Percentiles rank a stretch among this genome's conserved stretches.
These are phyloP conservation scores for Drosophila auraria DNA, from an alignment of 1,140 invertebrate species.

Conservation along the genomic window DNA sequence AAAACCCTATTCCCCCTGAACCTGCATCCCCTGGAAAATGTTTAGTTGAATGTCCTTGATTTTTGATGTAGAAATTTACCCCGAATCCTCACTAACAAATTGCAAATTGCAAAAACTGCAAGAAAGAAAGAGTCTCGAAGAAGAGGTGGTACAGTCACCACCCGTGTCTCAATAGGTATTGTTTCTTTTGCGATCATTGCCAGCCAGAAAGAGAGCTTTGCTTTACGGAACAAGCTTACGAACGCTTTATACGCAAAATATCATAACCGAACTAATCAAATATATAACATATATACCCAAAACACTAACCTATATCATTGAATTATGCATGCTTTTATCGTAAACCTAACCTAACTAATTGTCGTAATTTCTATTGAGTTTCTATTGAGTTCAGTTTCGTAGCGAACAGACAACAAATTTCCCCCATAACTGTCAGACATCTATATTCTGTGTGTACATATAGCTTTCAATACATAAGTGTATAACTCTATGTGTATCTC, in stretches of 20 bases:
- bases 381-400: constrained; percentile 34
- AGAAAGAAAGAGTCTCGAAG: constrained; percentile 4
- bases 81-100: constrained; percentile 24
- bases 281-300: constrained; percentile 22
- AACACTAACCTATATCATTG: constrained; percentile 9
- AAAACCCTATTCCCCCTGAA: constrained; percentile 1
- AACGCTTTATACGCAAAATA: constrained; percentile 59
- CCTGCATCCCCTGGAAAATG: constrained; percentile 18
- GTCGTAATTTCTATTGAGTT: constrained; percentile 6
- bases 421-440: constrained; percentile 76
- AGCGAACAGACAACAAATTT: constrained; percentile 72
- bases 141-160: constrained; percentile 14
- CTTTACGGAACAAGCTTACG: constrained; percentile 70
- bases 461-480: constrained; percentile 29
- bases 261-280: constrained; percentile 3
- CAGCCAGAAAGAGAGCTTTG: constrained; percentile 56
- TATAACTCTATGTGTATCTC: constrained; percentile 33
- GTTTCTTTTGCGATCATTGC: constrained; percentile 33
- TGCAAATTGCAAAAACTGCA: constrained; percentile 24
- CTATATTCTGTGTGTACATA: constrained; percentile 33
- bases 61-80: constrained; percentile 32
- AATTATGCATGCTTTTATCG: constrained; percentile 19
- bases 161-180: constrained; percentile 26
- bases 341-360: background rate
- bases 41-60: constrained; percentile 51